Conservation (phyloP, 2,113 vertebrate genomes). For the Oncorhynchus tshawytscha region DNA sequence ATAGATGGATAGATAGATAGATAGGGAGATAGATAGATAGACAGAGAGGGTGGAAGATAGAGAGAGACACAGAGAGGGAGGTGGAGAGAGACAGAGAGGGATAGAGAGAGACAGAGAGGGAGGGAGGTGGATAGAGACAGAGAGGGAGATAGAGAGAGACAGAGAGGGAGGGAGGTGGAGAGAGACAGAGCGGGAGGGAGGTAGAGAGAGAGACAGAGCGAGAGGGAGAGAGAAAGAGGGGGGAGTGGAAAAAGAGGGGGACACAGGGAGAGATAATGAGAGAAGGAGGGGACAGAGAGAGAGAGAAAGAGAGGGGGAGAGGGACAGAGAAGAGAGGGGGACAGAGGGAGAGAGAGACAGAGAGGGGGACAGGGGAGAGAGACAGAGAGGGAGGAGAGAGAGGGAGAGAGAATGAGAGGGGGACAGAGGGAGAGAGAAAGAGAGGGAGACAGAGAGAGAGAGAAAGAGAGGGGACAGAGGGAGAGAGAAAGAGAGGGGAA, state of each 20-base stretch:
- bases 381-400: too few relatives aligned
- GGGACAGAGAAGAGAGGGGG: neutral
- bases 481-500: neutral
- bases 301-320: neutral
- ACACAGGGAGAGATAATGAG: neutral
- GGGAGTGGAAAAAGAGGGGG: neutral
- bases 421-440: neutral
- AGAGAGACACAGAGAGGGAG: neutral
- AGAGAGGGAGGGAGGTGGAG: neutral
- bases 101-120: neutral
- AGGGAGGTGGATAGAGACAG: neutral
- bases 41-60: neutral
- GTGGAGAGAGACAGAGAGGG: too few relatives aligned
- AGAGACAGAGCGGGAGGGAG: neutral
- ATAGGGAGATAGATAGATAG: slow-evolving; percentile 8
- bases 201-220: neutral
- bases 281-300: neutral
- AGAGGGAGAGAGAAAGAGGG: neutral
- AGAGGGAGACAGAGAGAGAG: neutral
- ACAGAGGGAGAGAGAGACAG: neutral
- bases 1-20: too few relatives aligned
- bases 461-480: neutral
- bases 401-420: neutral
- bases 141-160: slow-evolving; percentile 42
- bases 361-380: neutral